A percentile compares a stretch with the other conserved stretches of the same genome.
phyloP scores from a whole-genome alignment of 2,113 vertebrate genomes.

The Rhizomys pruinosus region DNA sequence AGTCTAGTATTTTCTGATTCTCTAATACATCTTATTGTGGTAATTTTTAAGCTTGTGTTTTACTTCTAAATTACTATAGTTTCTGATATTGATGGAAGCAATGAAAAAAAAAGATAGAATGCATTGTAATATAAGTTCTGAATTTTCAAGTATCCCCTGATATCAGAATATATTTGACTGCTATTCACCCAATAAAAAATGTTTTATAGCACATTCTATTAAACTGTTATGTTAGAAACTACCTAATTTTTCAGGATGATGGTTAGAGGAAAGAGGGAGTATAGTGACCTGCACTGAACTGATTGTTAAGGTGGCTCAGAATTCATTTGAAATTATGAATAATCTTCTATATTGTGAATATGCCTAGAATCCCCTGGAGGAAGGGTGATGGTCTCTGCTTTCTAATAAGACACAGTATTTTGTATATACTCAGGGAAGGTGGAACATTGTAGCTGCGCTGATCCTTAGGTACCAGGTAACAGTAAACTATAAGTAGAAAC shows the following conservation, averaged over 20 bases:
- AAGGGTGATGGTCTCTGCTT: neutral
- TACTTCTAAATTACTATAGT: conserved; percentile 39
- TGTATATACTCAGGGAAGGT: neutral
- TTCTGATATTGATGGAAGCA: conserved; percentile 15
- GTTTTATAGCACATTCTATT: neutral
- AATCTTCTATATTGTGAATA: conserved; percentile 7
- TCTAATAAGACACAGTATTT: neutral
- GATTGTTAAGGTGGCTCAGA: neutral
- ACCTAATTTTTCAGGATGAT: neutral
- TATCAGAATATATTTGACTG: conserved; percentile 13
- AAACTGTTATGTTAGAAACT: conserved; percentile 35
- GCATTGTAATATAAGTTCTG: conserved; percentile 35
- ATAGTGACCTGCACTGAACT: neutral
- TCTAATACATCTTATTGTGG: neutral
- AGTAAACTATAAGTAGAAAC: neutral
- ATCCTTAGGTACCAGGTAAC: neutral
- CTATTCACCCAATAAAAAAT: neutral
- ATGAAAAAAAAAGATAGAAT: neutral
- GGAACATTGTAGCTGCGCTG: neutral
- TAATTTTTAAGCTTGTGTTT: conserved; percentile 52
- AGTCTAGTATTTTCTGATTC: conserved; percentile 21
- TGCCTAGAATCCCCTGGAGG: neutral
- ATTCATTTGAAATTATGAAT: conserved; percentile 44
- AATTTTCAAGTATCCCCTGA: neutral
- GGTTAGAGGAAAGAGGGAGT: neutral